These are phyloP conservation scores for Pristionchus japonicus DNA, from an alignment of 2,888 invertebrate genomes.

Conservation along the genomic window DNA sequence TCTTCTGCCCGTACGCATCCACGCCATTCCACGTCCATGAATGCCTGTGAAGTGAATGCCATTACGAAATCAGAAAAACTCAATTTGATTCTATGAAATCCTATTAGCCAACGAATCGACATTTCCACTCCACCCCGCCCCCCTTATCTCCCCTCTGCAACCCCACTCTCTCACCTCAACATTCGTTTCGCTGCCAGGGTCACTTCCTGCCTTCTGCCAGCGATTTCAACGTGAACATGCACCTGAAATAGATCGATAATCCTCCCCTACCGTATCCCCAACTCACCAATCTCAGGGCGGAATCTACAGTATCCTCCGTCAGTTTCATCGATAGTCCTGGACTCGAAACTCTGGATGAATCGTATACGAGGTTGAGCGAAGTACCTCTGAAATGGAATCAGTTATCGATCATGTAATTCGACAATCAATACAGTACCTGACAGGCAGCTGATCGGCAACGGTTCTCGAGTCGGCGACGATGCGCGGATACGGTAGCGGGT, in stretches of 20 bases:
- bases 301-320: slow-evolving; percentile 9
- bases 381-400: slow-evolving; percentile 20
- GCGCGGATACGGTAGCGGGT: slow-evolving; percentile 40
- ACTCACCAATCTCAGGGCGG: slow-evolving; percentile 13
- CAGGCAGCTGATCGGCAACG: slow-evolving; percentile 39
- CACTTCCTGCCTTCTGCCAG: slow-evolving; percentile 83
- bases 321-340: slow-evolving; percentile 2
- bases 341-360: slow-evolving; percentile 25
- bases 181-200: slow-evolving; percentile 93
- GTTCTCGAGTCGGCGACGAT: slow-evolving; percentile 35
- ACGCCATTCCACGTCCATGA: slow-evolving; percentile 96
- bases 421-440: slow-evolving; percentile 39
- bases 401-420: background rate
- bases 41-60: background rate
- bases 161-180: background rate
- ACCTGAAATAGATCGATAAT: slow-evolving; percentile 75
- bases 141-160: background rate
- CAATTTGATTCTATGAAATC: no score
- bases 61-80: no score
- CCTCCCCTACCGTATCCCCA: background rate
- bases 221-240: slow-evolving; percentile 87
- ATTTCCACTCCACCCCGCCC: background rate
- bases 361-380: slow-evolving; percentile 15
- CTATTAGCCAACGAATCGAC: no score
- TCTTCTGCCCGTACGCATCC: slow-evolving; percentile 97